These are phyloP conservation scores for Oxyura jamaicensis DNA, from an alignment of 2,113 vertebrate species.

Conservation along the genomic window DNA sequence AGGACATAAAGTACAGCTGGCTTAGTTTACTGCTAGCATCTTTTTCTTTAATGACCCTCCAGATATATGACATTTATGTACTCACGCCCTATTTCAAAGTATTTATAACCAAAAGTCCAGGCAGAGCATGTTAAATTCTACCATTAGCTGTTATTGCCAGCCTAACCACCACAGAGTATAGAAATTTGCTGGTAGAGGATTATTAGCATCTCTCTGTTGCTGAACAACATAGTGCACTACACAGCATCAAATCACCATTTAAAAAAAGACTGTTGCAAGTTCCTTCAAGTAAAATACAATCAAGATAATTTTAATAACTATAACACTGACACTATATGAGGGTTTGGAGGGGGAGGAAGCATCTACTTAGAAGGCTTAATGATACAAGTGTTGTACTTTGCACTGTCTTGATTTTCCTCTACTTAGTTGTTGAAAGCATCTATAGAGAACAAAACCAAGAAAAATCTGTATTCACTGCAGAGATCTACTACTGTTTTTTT, in stretches of 20 bases:
- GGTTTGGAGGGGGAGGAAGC: neutral
- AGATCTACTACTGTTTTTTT: neutral
- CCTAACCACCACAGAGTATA: neutral
- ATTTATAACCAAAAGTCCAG: neutral
- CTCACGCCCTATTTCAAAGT: neutral
- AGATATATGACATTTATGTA: neutral
- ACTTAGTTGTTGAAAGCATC: neutral
- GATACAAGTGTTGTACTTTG: neutral
- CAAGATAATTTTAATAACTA: neutral
- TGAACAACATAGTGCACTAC: neutral
- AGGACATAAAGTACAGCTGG: conserved; percentile 19
- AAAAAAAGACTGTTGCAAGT: rapidly evolving
- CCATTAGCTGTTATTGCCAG: neutral
- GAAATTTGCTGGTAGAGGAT: neutral
- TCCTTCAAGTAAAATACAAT: neutral
- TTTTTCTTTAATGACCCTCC: neutral
- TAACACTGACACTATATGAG: too few species aligned
- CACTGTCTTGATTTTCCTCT: neutral
- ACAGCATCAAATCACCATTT: neutral
- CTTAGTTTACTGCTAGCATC: neutral
- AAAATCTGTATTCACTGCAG: neutral
- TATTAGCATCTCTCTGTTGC: neutral
- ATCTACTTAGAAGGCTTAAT: neutral
- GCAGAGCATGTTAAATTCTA: neutral
- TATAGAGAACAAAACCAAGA: neutral